Evolutionary conservation across 2,113 vertebrate species (phyloP), one percentile per base, ranked within the genome.

Genomic region (Xiphias gladius): DNA sequence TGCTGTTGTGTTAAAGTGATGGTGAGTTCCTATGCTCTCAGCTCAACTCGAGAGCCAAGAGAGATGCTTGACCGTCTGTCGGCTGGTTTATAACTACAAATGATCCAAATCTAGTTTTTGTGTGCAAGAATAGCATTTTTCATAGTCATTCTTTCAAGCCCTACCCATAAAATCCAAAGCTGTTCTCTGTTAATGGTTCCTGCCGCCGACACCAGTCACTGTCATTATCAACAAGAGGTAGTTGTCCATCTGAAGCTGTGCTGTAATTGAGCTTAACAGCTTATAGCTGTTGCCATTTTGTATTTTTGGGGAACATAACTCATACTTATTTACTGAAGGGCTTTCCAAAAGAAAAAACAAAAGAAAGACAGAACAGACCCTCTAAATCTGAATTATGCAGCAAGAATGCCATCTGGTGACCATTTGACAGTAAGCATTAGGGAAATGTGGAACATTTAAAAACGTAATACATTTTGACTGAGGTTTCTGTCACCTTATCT

Each of bases 361-460:
- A 32, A 54, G n/a, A 46, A 28, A 66, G 37, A 43, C 22, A 62
- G n/a, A 73, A 16, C 61, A 46, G 32, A 19, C n/a, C 12, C 46
- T 84, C n/a, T 37, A 28, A 46, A 77, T 73, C 16, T 73, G 62
- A 81, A 82, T 65, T 84, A 72, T 72, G 80, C 65, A 73, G 78
- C 85, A 86, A 84, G 48, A 79, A 89, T 89, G 90, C 90, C 90
- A 90, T 83, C 91, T 93, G 88, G 82, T 89, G 89, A 73, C 77
- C 80, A 71, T 58, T 7, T 75, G 24, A 72, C 70, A 66, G 61
- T 55, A 65, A 64, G 37, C 8, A 20, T 72, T 50, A 55, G 52
- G 75, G 14, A 54, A 61, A 74, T 80, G 39, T 61, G 50, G 14
- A 41, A 77, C 26, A 1, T 20, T 28, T 50, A 0, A 52, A 57